Conservation (phyloP, 2,797 vertebrate genomes). For the Eospalax fontanierii region DNA sequence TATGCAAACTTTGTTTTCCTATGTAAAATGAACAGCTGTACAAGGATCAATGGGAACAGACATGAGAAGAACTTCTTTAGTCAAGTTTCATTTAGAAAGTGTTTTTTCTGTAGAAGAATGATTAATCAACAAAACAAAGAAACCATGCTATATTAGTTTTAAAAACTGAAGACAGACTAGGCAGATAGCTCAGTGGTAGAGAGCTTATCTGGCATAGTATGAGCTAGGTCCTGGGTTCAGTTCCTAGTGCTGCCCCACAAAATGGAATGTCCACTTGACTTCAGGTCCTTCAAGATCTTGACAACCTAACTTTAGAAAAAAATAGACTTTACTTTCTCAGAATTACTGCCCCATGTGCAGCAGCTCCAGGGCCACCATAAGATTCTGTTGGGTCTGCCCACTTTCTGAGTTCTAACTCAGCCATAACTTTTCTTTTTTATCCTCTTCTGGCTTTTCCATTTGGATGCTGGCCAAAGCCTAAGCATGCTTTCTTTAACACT, state of each 20-base stretch:
- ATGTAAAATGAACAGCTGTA: background rate
- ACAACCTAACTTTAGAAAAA: background rate
- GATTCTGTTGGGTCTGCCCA: background rate
- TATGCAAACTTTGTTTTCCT: background rate
- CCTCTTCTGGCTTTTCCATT: background rate
- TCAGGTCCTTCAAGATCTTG: background rate
- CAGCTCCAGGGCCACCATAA: background rate
- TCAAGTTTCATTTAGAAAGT: constrained; percentile 50
- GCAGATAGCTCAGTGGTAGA: background rate
- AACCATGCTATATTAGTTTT: background rate
- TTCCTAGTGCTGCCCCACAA: background rate
- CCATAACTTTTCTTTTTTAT: no score
- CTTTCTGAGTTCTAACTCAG: background rate
- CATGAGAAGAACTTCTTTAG: background rate
- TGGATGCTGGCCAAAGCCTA: no score
- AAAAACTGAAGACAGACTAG: background rate
- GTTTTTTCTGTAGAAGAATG: background rate
- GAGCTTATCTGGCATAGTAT: background rate
- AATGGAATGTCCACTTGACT: background rate
- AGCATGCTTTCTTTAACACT: background rate
- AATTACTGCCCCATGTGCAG: background rate
- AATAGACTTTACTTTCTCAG: background rate
- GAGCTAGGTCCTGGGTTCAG: background rate
- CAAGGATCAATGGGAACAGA: background rate
- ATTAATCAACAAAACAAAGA: background rate